Conservation (phyloP, 2,113 vertebrate species). For the Thalassarche chlororhynchos region DNA sequence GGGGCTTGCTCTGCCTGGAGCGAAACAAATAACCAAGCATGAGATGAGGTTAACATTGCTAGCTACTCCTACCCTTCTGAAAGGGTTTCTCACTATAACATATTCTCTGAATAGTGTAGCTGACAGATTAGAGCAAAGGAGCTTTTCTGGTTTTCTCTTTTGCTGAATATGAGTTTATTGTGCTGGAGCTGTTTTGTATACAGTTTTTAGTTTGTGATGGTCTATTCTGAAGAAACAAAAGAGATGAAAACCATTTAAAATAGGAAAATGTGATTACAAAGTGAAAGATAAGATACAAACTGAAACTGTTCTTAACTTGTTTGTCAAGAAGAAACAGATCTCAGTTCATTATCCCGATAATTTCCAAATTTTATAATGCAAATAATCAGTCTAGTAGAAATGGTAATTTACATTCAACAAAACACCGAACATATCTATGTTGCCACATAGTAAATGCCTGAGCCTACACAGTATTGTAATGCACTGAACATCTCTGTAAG, state of each 20-base stretch:
- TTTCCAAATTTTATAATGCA: not conserved
- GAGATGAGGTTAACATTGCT: not conserved
- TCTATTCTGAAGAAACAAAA: not conserved
- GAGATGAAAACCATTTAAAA: not conserved
- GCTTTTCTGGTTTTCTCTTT: not conserved
- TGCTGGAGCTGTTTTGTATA: not conserved
- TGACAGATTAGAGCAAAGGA: not conserved
- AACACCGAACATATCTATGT: not conserved
- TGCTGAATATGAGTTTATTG: not conserved
- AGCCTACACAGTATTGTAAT: not conserved
- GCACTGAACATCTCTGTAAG: not conserved
- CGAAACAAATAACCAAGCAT: not conserved
- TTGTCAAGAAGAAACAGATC: not conserved
- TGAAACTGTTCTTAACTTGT: not conserved
- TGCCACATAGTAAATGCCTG: not conserved
- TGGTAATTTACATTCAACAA: not conserved
- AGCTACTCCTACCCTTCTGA: not conserved
- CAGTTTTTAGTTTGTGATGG: not conserved
- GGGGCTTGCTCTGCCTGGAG: slow-evolving; percentile 94
- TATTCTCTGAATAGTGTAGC: not conserved
- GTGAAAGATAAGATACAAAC: not conserved
- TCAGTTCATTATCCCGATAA: not conserved
- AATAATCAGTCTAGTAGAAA: not conserved
- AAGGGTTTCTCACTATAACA: not conserved
- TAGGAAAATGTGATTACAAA: not conserved